Evolutionary conservation across 2,113 vertebrate species (phyloP).

Genomic region (Chrysemys picta): DNA sequence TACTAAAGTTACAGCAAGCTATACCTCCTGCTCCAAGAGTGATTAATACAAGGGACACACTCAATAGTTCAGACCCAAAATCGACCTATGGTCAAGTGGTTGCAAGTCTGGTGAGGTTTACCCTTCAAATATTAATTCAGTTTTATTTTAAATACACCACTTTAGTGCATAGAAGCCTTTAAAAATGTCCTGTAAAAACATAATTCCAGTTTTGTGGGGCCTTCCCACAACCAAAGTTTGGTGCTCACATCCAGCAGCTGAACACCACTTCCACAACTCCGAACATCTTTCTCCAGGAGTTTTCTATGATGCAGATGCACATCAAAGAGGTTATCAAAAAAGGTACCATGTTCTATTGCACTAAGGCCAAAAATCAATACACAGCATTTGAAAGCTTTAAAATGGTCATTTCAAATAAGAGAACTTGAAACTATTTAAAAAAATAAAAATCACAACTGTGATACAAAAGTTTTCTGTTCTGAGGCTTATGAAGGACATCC

Average conservation of each 20-base stretch:
- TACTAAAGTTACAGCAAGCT: neutral
- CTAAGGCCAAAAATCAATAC: neutral
- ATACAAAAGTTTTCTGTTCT: neutral
- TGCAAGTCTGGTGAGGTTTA: fast-evolving
- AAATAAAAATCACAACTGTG: slow-evolving; percentile 15
- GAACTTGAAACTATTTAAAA: neutral
- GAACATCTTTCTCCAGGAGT: neutral
- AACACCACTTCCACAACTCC: neutral
- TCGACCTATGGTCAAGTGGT: neutral
- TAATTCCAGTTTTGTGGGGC: neutral
- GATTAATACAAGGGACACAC: neutral
- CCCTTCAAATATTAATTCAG: neutral
- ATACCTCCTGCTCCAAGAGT: neutral
- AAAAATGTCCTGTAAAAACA: neutral
- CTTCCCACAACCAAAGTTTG: neutral
- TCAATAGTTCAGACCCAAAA: neutral
- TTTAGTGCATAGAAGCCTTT: neutral
- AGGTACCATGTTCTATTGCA: neutral
- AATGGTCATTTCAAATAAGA: neutral
- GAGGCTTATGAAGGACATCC: slow-evolving; percentile 41
- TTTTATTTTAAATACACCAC: neutral
- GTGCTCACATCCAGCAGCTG: neutral
- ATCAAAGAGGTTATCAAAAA: neutral
- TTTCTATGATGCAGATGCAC: neutral
- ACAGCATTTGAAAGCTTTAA: neutral